Evolutionary conservation across 53 echinoderm and acorn worm genomes (phyloP), one percentile per base, ranked within the genome.

Genomic region (Crossaster papposus): DNA sequence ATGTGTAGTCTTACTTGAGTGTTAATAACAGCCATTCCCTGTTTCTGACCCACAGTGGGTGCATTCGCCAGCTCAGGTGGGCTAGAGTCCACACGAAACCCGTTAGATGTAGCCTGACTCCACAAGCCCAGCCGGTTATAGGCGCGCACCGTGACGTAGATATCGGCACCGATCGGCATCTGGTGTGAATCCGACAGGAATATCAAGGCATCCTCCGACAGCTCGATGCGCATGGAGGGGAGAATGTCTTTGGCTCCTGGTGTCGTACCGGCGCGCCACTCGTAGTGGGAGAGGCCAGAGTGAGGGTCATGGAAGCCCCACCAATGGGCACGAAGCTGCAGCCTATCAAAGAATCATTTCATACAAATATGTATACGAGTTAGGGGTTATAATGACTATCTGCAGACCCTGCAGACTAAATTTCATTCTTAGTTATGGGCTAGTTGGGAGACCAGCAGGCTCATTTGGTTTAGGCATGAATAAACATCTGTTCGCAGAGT

Each of bases 301-400:
- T 92, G 89, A 36, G 90, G 89, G 54, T 92, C 92, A 65, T 92
- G 77, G 77, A 89, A 92, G 50, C 89, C 92, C 89, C 89, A 92
- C 92, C 92, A 92, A 51, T 92, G 89, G 11, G 92, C 92, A 2
- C 36, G 72, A 14, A 92, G 54, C 30, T 36, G 23, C 28, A n/a
- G 38, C 77, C 89, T 92, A 68, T 44, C 38, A 7, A 38, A 38
- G 7, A 38, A 38, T 7, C 38, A 38, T 38, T 38, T 7, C 2
- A 7, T 38, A 38, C 38, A 38, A 4, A 7, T 38, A 7, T 7
- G 7, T 7, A 38, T 4, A 4, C 38, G 38, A 38, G n/a, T n/a
- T n/a, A n/a, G n/a, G n/a, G n/a, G n/a, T n/a, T n/a, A n/a, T n/a
- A n/a, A n/a, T n/a, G n/a, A n/a, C n/a, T n/a, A n/a, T n/a, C n/a